A percentile compares a stretch with the other conserved stretches of the same genome.
phyloP scores from a whole-genome alignment of 2,113 vertebrate genomes.

The Erpornis zantholeuca region DNA sequence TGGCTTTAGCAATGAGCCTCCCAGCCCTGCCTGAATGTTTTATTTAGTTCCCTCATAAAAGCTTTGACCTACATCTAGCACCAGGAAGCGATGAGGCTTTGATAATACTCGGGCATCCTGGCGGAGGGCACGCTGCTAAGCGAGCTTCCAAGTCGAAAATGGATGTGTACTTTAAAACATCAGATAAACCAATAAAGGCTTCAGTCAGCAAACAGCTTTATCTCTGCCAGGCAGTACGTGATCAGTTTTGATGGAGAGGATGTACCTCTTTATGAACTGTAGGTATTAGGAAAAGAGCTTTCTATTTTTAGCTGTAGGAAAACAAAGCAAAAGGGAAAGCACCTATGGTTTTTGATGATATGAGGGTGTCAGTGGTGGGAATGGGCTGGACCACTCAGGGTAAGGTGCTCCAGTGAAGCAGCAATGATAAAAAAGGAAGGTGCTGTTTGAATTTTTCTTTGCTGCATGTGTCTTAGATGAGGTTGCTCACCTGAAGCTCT shows the following conservation, averaged over 20 bases:
- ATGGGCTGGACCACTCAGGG: rapidly evolving
- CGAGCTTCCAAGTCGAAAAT: not conserved
- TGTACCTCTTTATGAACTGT: not conserved
- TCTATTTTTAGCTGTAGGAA: not conserved
- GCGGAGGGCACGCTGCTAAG: not conserved
- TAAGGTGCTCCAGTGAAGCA: not conserved
- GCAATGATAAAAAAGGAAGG: not conserved
- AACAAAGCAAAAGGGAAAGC: not conserved
- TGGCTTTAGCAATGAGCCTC: not conserved
- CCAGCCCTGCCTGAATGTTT: constrained; percentile 10
- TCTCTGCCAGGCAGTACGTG: not conserved
- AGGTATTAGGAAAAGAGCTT: not conserved
- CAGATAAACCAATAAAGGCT: constrained; percentile 20
- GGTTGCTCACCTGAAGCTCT: not conserved
- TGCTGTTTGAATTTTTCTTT: not conserved
- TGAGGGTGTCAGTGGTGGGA: not conserved
- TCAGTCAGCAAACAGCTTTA: not conserved
- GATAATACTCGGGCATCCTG: not conserved
- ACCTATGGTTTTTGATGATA: not conserved
- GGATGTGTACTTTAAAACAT: constrained; percentile 9
- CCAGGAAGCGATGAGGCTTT: constrained; percentile 1
- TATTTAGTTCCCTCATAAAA: constrained; percentile 54
- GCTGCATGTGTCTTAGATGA: not conserved
- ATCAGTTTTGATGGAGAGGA: not conserved
- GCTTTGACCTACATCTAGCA: constrained; percentile 60